phyloP scores from a whole-genome alignment of 2,888 invertebrate species.

The Protodeltote pygarga region DNA sequence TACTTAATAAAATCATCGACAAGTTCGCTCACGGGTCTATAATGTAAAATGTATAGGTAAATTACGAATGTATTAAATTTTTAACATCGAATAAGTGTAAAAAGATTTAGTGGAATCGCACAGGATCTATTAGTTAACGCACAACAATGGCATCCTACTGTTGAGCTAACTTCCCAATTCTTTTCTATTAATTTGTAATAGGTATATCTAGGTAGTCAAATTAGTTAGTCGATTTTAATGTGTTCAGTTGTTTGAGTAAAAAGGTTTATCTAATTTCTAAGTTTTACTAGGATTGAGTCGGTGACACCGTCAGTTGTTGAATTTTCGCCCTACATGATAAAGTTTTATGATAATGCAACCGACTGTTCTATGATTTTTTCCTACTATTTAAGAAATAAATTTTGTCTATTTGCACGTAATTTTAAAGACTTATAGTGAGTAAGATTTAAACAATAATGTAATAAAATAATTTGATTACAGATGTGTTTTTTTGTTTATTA shows the following conservation, averaged over 20 bases:
- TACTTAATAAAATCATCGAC: slow-evolving; percentile 42
- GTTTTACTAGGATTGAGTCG: slow-evolving; percentile 17
- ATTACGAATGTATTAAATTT: slow-evolving; percentile 38
- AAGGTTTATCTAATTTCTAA: slow-evolving; percentile 24
- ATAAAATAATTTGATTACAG: slow-evolving; percentile 56
- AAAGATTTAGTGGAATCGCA: slow-evolving; percentile 29
- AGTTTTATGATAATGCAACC: slow-evolving; percentile 9
- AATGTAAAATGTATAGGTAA: slow-evolving; percentile 38
- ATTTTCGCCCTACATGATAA: slow-evolving; percentile 21
- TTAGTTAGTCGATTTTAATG: slow-evolving; percentile 37
- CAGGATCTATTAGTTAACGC: slow-evolving; percentile 39
- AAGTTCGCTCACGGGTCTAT: slow-evolving; percentile 74
- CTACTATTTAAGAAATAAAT: slow-evolving; percentile 37
- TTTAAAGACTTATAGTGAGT: slow-evolving; percentile 71
- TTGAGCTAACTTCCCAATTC: slow-evolving; percentile 28
- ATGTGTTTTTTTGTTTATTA: not conserved
- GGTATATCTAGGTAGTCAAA: slow-evolving; percentile 49
- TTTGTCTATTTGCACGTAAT: slow-evolving; percentile 67
- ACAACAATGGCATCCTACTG: slow-evolving; percentile 44
- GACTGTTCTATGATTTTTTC: slow-evolving; percentile 33
- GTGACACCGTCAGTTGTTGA: slow-evolving; percentile 22
- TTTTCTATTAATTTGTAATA: slow-evolving; percentile 51
- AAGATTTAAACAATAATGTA: slow-evolving; percentile 54
- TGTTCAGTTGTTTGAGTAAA: slow-evolving; percentile 37
- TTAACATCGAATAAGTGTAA: slow-evolving; percentile 59